Evolutionary conservation across 2,797 vertebrate species (phyloP), one percentile per base, ranked within the genome.

Genomic region (Tachyglossus aculeatus): DNA sequence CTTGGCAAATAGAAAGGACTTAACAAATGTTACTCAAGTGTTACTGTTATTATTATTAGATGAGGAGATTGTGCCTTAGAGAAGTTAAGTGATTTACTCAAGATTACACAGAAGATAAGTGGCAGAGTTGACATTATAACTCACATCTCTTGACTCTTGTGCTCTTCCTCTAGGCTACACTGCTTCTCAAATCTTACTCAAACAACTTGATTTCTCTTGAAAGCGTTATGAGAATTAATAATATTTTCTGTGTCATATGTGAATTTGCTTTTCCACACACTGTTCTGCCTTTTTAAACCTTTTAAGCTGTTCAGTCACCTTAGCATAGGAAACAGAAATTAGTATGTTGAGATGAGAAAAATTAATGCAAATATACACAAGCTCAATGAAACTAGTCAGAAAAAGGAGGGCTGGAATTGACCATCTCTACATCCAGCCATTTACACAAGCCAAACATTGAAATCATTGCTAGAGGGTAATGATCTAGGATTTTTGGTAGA

Each of bases 221-320:
- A 59, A 73, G 71, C 62, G 66, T 64, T 25, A 41, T 56, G 74
- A 64, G 43, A 74, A 83, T 81, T 80, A 85, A 83, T 55, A 82
- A 63, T 67, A 80, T 56, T 77, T 75, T 79, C 13, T 75, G 59
- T 83, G 67, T 79, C 89, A 85, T 68, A 74, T 84, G 77, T 84
- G 78, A 69, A 76, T 44, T 66, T 63, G 74, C 11, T 33, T 9
- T 51, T 80, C 25, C 29, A 13, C 37, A 48, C 50, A 53, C 37
- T 60, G 36, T 58, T 66, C 55, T 81, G 8, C 18, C 44, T 71
- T 54, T 32, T 54, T 78, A n/a, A 27, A 25, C 61, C 4, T 41
- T n/a, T n/a, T n/a, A n/a, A 33, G 55, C 2, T 50, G 22, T 41
- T 5, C 16, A 67, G 53, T 52, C 25, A 70, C 18, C 62, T 61